Conservation (phyloP, 2,888 invertebrate species). For the Xestia sexstrigata region DNA sequence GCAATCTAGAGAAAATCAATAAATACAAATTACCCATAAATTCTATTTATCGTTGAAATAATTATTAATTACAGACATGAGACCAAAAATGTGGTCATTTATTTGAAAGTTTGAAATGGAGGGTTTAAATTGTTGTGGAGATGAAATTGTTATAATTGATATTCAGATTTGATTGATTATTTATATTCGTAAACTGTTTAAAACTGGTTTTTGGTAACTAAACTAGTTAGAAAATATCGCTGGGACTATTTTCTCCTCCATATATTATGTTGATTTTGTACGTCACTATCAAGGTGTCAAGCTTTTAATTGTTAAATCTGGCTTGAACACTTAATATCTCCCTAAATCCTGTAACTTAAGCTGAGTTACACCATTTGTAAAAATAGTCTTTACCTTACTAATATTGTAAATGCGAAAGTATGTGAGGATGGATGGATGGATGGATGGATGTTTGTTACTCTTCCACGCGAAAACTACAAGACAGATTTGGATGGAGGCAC, state of each 20-base stretch:
- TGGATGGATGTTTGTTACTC: too few species aligned
- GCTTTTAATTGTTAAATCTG: background rate
- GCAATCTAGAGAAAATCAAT: slow-evolving; percentile 52
- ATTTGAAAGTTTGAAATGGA: slow-evolving; percentile 36
- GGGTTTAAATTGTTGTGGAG: background rate
- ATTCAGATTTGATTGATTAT: slow-evolving; percentile 15
- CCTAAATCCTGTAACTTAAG: background rate
- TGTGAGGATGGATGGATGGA: too few species aligned
- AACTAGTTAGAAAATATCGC: background rate
- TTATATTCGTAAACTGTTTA: slow-evolving; percentile 2
- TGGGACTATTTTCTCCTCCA: background rate
- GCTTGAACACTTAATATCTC: background rate
- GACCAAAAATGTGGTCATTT: background rate
- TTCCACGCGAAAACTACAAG: too few species aligned
- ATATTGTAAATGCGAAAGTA: too few species aligned
- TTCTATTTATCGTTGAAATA: slow-evolving; percentile 22
- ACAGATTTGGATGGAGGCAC: too few species aligned
- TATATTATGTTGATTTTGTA: background rate
- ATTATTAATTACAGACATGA: slow-evolving; percentile 2
- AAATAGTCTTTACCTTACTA: too few species aligned
- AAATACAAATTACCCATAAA: slow-evolving; percentile 47
- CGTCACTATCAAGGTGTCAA: too few species aligned
- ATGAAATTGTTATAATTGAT: slow-evolving; percentile 1
- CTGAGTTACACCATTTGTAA: background rate
- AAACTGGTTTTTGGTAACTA: background rate